phyloP scores from a whole-genome alignment of 2,113 vertebrate genomes.

The Cercocebus atys region DNA sequence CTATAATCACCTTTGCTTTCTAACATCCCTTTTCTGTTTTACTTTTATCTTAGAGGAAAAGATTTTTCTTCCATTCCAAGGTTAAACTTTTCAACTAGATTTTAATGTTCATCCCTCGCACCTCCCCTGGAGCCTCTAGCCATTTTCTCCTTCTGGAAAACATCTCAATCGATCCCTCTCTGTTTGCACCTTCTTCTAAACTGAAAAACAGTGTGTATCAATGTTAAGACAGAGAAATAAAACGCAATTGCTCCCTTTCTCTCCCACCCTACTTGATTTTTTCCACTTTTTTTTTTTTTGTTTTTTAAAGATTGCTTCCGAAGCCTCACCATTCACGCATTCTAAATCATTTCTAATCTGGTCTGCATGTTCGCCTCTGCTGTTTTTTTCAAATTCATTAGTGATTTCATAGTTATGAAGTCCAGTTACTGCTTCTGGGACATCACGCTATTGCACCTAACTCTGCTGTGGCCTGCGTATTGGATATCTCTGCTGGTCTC shows the following conservation, averaged over 20 bases:
- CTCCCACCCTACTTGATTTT: not conserved
- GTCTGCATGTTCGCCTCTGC: not conserved
- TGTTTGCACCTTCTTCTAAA: not conserved
- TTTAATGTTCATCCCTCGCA: not conserved
- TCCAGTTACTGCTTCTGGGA: not conserved
- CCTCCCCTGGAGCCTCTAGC: not conserved
- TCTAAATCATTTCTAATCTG: not conserved
- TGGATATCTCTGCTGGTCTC: not conserved
- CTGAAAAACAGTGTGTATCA: not conserved
- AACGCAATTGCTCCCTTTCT: not conserved
- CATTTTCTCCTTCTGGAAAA: not conserved
- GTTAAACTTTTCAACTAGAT: not conserved
- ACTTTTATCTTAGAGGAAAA: not conserved
- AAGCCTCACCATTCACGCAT: not conserved
- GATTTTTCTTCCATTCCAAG: not conserved
- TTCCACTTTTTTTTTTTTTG: not conserved
- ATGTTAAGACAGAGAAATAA: not conserved
- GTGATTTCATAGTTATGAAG: not conserved
- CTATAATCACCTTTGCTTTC: not conserved
- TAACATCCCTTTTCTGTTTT: not conserved
- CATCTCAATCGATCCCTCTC: not conserved
- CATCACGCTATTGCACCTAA: not conserved
- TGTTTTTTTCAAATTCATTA: not conserved
- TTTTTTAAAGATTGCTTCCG: not conserved
- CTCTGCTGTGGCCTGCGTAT: rapidly evolving